Base-by-base conservation (phyloP, 2,888 invertebrate species). In the Steinernema scapterisci region DNA sequence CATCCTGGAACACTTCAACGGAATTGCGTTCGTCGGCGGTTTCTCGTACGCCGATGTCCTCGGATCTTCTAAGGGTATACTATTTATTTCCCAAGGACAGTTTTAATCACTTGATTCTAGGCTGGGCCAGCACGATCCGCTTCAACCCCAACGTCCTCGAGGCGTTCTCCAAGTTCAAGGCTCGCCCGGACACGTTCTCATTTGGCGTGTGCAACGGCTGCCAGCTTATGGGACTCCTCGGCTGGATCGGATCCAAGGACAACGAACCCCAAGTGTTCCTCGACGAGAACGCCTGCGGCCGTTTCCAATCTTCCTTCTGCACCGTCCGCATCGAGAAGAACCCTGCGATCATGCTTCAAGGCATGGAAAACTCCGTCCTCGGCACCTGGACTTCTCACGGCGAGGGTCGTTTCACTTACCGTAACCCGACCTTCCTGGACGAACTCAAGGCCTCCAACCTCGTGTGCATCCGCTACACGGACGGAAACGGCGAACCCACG, bases 131-230 rank as follows among this genome's bases (percentile, higher is more conserved):
- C 0, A 93, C 94, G 80, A 92, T 96, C 54, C 89, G 93, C 48
- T 95, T 94, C 88, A 93, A 94, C 83, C 91, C 92, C 11, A 90
- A 90, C 1, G 88, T 97, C n/a, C 90, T 91, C 78, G 89, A 91
- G 0, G 94, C 95, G 88, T 93, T 99, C 82, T 89, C 92, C 25
- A 90, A 91, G 73, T 99, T 97, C 89, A 91, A 91, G 81, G 83
- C 89, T 16, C 89, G 90, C 13, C 23, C 79, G 0, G 93, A 97
- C 87, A 95, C 95, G 0, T 97, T 99, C 89, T 95, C 95, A 72
- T 91, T 97, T 80, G 97, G 97, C 43, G 93, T 97, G n/a, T 99
- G 97, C 88, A 99, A 99, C 88, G 97, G 97, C 0, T 97, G 97
- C 87, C 97, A 99, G 88, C 89, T 99, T 79, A 94, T 97, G 94